phyloP scores from a whole-genome alignment of 2,797 vertebrate genomes.

The Sebastes diploproa region DNA sequence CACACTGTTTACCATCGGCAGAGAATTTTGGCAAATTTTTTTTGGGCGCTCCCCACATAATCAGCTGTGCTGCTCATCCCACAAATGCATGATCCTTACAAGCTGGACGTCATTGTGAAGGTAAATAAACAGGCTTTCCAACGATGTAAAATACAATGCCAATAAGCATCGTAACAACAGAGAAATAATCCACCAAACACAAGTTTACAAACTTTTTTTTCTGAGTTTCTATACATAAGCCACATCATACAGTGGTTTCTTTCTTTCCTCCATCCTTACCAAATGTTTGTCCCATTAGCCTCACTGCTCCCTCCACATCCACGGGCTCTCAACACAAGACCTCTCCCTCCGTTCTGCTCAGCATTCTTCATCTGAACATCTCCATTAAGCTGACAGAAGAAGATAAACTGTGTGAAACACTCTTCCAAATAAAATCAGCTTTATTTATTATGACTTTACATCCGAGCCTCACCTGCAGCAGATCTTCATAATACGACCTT shows the following conservation, averaged over 20 bases:
- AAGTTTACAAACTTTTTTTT: no score
- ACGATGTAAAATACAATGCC: no score
- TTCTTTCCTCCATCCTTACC: constrained; percentile 31
- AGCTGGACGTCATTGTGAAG: no score
- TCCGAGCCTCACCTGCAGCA: constrained; percentile 64
- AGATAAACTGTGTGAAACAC: neutral
- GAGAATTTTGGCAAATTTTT: no score
- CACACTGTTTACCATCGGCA: rapidly evolving
- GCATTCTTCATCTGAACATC: neutral
- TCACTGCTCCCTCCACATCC: constrained; percentile 66
- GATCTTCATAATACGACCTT: constrained; percentile 63
- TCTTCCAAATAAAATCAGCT: neutral
- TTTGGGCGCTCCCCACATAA: no score
- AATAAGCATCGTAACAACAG: no score
- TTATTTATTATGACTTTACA: neutral
- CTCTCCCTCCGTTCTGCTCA: constrained; percentile 35
- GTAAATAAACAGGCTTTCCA: no score
- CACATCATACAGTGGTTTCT: neutral
- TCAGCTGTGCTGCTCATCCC: no score
- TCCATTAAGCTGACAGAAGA: constrained; percentile 53
- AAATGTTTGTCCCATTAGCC: constrained; percentile 46
- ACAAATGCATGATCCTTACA: no score
- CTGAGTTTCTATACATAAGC: no score
- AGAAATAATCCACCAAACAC: no score
- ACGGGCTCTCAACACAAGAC: constrained; percentile 65